These are phyloP conservation scores for Hydrozoanthus gracilis DNA, from an alignment of 92 coral and sea anemone genomes.

Conservation along the genomic window DNA sequence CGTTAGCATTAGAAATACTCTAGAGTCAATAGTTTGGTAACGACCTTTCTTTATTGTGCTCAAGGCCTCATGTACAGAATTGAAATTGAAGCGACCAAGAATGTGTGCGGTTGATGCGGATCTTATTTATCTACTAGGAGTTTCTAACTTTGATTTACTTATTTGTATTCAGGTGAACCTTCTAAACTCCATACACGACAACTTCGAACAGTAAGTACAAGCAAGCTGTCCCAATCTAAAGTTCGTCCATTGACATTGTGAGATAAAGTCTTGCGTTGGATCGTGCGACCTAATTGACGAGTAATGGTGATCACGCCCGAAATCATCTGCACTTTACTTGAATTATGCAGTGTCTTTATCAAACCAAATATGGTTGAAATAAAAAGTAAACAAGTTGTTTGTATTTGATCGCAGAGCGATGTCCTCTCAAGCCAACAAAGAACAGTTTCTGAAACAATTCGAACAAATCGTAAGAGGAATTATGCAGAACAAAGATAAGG, in stretches of 20 bases:
- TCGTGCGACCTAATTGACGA: no score
- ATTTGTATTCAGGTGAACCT: conserved; percentile 75
- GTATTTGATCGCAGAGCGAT: conserved; percentile 76
- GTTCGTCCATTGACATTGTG: no score
- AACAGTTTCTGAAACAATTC: conserved; percentile 95
- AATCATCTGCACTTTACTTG: no score
- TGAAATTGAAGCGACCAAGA: no score
- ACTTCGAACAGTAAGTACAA: conserved; percentile 89
- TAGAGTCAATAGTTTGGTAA: no score
- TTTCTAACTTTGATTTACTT: not conserved
- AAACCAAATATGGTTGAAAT: no score
- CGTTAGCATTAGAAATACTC: no score
- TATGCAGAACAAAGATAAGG: conserved; percentile 90
- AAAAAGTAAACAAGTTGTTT: not conserved
- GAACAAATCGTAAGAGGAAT: conserved; percentile 94
- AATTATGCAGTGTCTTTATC: no score
- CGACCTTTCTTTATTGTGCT: not conserved
- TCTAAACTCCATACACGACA: conserved; percentile 96
- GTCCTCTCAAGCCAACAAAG: conserved; percentile 94
- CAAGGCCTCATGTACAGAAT: not conserved
- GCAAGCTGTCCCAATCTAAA: not conserved
- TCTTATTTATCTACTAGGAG: not conserved
- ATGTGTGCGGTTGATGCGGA: not conserved
- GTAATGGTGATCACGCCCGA: no score
- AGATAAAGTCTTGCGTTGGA: no score